These are phyloP conservation scores for Bucorvus abyssinicus DNA, from an alignment of 2,797 vertebrate species.

Conservation along the genomic window DNA sequence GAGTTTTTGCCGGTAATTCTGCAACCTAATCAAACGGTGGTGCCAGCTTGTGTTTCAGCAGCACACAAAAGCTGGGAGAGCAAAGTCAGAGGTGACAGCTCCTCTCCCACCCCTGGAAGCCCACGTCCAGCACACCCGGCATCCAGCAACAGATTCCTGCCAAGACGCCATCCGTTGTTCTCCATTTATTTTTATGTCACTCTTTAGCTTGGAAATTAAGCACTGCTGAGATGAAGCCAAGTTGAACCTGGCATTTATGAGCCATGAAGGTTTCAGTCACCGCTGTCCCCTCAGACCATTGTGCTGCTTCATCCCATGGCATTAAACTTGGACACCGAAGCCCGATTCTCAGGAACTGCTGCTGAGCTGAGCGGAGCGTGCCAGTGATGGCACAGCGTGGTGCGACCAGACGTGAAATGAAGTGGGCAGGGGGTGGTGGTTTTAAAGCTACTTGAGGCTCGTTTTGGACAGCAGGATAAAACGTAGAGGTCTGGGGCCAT, in stretches of 20 bases:
- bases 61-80: neutral
- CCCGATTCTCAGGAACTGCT: neutral
- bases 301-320: neutral
- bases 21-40: neutral
- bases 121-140: neutral
- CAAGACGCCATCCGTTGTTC: neutral
- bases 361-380: neutral
- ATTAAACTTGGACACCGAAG: neutral
- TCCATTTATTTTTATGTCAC: conserved; percentile 15
- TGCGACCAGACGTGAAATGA: neutral
- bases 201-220: conserved; percentile 3
- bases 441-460: neutral
- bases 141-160: neutral
- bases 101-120: neutral
- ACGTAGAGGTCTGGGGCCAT: accelerated
- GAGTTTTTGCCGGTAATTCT: neutral
- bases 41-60: neutral
- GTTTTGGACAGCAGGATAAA: neutral
- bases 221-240: neutral
- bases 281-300: accelerated
- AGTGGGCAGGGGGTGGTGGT: neutral
- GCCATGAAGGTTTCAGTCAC: conserved; percentile 15
- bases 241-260: neutral
- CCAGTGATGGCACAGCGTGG: neutral
- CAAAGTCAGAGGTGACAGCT: neutral